Percentiles rank a stretch among this genome's conserved stretches.
Conservation (phyloP, 2,113 vertebrate genomes). For the Odontophorus gujanensis region DNA sequence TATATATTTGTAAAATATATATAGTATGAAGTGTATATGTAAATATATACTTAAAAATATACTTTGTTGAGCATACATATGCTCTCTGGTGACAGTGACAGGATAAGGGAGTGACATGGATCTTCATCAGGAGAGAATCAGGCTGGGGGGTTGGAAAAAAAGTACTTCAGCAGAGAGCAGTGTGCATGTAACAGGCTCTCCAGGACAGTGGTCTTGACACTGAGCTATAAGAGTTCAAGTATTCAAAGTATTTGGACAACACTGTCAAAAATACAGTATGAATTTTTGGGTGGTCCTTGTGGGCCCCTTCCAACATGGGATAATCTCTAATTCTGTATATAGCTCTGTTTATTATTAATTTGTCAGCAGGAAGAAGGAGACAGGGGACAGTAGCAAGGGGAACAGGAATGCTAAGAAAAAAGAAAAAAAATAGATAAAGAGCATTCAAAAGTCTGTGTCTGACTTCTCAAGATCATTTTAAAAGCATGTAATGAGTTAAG, state of each 20-base stretch:
- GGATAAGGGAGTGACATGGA: not conserved
- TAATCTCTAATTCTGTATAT: not conserved
- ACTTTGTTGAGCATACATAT: not conserved
- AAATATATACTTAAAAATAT: too few species aligned
- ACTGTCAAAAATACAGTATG: not conserved
- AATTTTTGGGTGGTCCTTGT: not conserved
- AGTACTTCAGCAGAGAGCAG: not conserved
- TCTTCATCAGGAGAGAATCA: not conserved
- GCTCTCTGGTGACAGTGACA: not conserved
- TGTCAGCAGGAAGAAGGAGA: accelerated
- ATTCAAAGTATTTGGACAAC: not conserved
- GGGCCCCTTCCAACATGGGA: not conserved
- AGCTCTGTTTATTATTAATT: not conserved
- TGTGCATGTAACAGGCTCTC: not conserved
- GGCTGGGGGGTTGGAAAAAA: not conserved
- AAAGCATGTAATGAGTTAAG: conserved; percentile 39
- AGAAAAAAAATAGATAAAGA: not conserved
- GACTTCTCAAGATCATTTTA: not conserved
- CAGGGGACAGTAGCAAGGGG: not conserved
- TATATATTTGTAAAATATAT: not conserved
- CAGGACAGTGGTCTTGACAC: not conserved
- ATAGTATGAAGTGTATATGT: too few species aligned
- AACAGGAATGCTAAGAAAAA: not conserved
- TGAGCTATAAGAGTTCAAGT: not conserved
- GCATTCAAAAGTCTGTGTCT: not conserved